These are phyloP conservation scores for Tipula confusa DNA, from an alignment of 2,888 invertebrate genomes.

Conservation along the genomic window DNA sequence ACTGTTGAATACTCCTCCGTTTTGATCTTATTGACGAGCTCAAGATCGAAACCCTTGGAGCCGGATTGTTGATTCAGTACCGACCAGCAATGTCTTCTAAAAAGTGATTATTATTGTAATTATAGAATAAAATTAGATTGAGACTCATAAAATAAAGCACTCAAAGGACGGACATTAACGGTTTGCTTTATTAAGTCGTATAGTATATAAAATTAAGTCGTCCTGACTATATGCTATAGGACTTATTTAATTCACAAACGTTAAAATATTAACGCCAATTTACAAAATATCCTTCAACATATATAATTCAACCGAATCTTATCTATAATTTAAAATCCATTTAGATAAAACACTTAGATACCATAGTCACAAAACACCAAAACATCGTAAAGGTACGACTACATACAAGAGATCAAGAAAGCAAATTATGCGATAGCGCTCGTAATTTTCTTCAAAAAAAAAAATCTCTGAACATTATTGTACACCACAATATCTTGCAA, in stretches of 20 bases:
- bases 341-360: conserved; percentile 12
- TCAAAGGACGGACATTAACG: background rate
- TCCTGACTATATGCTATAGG: background rate
- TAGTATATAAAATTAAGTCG: background rate
- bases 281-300: background rate
- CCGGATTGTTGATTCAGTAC: too few species aligned
- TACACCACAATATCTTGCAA: background rate
- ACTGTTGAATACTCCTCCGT: too few species aligned
- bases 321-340: conserved; percentile 9
- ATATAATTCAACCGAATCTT: background rate
- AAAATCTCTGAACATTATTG: conserved; percentile 3
- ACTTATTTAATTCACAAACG: background rate
- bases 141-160: background rate
- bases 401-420: background rate
- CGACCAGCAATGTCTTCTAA: too few species aligned
- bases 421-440: background rate
- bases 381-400: background rate
- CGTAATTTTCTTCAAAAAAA: background rate
- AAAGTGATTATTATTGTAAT: too few species aligned
- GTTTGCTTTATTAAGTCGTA: background rate
- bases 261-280: background rate
- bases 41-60: too few species aligned
- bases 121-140: background rate
- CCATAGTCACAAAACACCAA: background rate
- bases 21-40: too few species aligned